A percentile compares a stretch with the other conserved stretches of the same genome.
Conservation (phyloP, 2,113 vertebrate species). For the Cyanoramphus novaezelandiae region DNA sequence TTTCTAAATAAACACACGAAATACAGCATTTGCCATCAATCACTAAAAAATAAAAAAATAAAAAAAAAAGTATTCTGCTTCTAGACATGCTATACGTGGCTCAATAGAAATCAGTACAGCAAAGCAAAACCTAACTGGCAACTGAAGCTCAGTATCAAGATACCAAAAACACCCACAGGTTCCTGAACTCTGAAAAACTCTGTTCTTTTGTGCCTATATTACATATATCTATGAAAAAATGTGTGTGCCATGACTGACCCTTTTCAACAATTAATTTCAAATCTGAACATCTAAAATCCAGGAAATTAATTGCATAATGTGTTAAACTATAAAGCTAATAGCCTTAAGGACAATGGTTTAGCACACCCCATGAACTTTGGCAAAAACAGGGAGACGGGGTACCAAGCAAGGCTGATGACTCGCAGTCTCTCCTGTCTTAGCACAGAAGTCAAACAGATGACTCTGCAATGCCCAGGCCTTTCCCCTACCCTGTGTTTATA, state of each 20-base stretch:
- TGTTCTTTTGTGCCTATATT: not conserved
- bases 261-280: not conserved
- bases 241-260: not conserved
- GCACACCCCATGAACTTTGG: not conserved
- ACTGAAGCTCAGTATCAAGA: not conserved
- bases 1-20: not conserved
- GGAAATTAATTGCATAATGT: not conserved
- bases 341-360: not conserved
- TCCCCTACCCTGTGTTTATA: not conserved
- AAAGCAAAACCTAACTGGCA: not conserved
- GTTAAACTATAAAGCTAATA: not conserved
- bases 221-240: accelerated
- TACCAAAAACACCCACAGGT: not conserved
- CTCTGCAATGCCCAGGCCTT: not conserved
- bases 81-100: not conserved
- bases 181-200: not conserved
- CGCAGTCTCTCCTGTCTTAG: not conserved
- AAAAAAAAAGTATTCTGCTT: not conserved
- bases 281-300: not conserved
- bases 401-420: not conserved
- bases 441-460: not conserved
- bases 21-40: not conserved
- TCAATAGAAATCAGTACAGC: not conserved
- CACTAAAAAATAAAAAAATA: not conserved
- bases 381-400: not conserved